These are phyloP conservation scores for Xylota sylvarum DNA, from an alignment of 2,888 invertebrate species.

Conservation along the genomic window DNA sequence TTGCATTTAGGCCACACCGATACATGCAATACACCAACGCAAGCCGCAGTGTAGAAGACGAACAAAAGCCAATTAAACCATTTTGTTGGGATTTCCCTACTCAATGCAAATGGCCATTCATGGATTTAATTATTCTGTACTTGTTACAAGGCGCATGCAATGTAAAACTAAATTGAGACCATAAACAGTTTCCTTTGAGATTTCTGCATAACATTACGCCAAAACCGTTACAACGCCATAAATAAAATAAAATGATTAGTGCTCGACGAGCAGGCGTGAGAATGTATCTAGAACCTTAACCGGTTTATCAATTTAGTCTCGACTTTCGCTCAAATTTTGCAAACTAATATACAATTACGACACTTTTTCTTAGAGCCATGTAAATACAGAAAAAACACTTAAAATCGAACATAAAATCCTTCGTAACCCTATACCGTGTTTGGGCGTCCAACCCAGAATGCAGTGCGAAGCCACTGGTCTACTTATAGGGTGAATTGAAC, in stretches of 20 bases:
- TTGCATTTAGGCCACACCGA: constrained; percentile 45
- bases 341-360: not conserved
- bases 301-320: not conserved
- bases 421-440: constrained; percentile 40
- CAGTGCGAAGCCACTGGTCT: constrained; percentile 50
- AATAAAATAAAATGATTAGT: constrained; percentile 14
- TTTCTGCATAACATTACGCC: not conserved
- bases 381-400: constrained; percentile 6
- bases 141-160: constrained; percentile 32
- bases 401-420: constrained; percentile 22
- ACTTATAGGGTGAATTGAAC: constrained; percentile 73
- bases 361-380: constrained; percentile 1
- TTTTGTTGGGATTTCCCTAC: constrained; percentile 65
- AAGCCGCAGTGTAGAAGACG: not conserved
- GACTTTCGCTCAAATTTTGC: constrained; percentile 22
- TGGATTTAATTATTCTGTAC: constrained; percentile 43
- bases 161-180: constrained; percentile 25
- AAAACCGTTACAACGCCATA: constrained; percentile 5
- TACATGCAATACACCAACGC: constrained; percentile 14
- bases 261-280: constrained; percentile 5
- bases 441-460: constrained; percentile 1
- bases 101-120: constrained; percentile 42
- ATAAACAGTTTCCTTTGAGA: constrained; percentile 19
- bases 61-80: constrained; percentile 70
- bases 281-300: not conserved